Evolutionary conservation across 2,797 vertebrate genomes (phyloP), one percentile per base, ranked within the genome.

Genomic region (Rousettus madagascariensis): DNA sequence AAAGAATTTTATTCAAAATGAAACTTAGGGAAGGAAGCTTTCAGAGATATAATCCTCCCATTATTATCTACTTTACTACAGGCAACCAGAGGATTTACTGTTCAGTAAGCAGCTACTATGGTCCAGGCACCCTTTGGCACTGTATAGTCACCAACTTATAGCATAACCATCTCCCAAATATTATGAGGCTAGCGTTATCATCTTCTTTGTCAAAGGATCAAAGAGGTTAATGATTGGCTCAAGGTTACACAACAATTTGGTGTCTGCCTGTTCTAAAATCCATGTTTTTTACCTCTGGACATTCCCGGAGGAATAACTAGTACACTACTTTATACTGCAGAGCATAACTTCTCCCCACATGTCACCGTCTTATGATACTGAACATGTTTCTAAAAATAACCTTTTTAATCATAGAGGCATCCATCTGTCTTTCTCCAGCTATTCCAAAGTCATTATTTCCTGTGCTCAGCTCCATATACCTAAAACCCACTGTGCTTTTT

Each of bases 381-480:
- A 68, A 41, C 91, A 69, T 12, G 0, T 82, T 98, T 97, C 97
- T 97, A 96, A 98, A 98, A 98, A 98, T 95, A 97, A 24, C n/a
- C 61, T 36, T 30, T 7, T 28, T 10, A 3, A 69, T 97, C 94
- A 89, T 61, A 66, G 80, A 82, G 74, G 79, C 74, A 90, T 98
- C 94, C 94, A 75, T 78, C 95, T 97, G 95, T 94, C 95, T 96
- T 86, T 78, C 90, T 97, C 95, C 94, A 96, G 51, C 68, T 88
- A 80, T 79, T 95, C 94, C 82, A 91, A 97, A 96, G 95, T 75
- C 59, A 53, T 38, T 19, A 2, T 92, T 96, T 91, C 22, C 51
- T 77, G 51, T 85, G 41, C 84, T 95, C 77, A 94, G 92, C 86
- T 74, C 11, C 61, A 59, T 74, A 9, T 30, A 55, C 88, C 51